Evolutionary conservation across 2,113 vertebrate genomes (phyloP), one percentile per base, ranked within the genome.

Genomic region (Noturus placidus): DNA sequence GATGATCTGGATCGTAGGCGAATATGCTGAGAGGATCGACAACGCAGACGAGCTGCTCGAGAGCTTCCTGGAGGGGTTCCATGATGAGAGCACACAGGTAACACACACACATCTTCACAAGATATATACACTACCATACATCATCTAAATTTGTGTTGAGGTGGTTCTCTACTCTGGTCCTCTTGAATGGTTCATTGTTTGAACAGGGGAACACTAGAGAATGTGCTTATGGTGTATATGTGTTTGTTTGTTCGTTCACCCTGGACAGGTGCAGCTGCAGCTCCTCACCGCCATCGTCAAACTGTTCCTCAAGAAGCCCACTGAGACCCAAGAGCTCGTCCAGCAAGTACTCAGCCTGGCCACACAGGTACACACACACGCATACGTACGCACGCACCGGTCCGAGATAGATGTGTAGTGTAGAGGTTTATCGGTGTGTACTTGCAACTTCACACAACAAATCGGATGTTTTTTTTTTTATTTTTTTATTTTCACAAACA

Each of bases 341-440:
- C 98, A 99, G 94, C 98, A 99, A 92, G 98, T 99, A 86, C 95
- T 99, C 50, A 99, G 98, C 90, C 91, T 99, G 91, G 98, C 98
- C 86, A 99, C 98, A 0, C 98, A 99, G 97, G 98, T 99, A 93
- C 20, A 38, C 33, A 11, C 77, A 33, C 50, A 84, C 95, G 87
- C 38, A 46, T 15, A 3, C 30, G 42, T 42, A n/a, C 74, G 56
- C 15, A 30, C 6, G 27, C 15, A 46, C 30, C 15, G 0, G 3
- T 52, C 50, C 11, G 50, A 52, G 50, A 10, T 52, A 11, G 50
- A 52, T 13, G 11, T 52, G 10, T 52, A 52, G 11, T 52, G 50
- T 52, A 52, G 10, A 13, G 13, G 46, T 50, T 6, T 50, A 50
- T 50, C 46, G 9, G 1, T 52, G 50, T 13, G 10, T 52, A 10